Evolutionary conservation across 1,140 invertebrate species (phyloP), one percentile per base, ranked within the genome.

Genomic region (Drosophila ironensis): DNA sequence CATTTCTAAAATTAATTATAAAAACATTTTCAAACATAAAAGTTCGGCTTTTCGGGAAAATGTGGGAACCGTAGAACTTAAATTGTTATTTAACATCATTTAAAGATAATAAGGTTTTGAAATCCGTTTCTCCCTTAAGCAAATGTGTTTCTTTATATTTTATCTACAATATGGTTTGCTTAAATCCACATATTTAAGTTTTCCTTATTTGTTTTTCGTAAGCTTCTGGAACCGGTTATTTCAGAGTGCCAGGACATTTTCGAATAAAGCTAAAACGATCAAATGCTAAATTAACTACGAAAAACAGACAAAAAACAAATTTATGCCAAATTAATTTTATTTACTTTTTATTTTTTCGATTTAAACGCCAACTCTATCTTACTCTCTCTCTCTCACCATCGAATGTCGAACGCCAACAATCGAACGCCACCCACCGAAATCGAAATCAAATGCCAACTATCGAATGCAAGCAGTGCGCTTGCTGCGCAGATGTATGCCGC

Each of bases 401-500:
- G 42, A 64, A 61, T 70, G 57, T 38, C 57, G 56, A 54, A 59
- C 47, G 63, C 54, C 51, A 44, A 28, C 35, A 61, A 77, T 41
- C 33, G 63, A 70, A 59, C 19, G 51, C 51, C 20, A 30, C 33
- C 51, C 51, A 56, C 16, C 16, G 61, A 63, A 57, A 71, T 27
- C 50, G 33, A 54, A 59, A 24, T 27, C 52, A 41, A 51, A 57
- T 54, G 25, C 41, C 40, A 61, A 60, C 60, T 67, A 60, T 40
- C 60, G 48, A 72, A 75, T 67, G 72, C 92, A 95, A 86, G 80
- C 95, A 96, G 95, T 96, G 96, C 95, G 95, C 95, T 97, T 94
- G 95, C 95, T 94, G 95, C 95, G 93, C 95, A 96, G 95, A 96
- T 97, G 95, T 95, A 95, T 93, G 95, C 95, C 92, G 95, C 95